Base-by-base conservation (phyloP, 2,888 invertebrate genomes). In the Aelia acuminata region DNA sequence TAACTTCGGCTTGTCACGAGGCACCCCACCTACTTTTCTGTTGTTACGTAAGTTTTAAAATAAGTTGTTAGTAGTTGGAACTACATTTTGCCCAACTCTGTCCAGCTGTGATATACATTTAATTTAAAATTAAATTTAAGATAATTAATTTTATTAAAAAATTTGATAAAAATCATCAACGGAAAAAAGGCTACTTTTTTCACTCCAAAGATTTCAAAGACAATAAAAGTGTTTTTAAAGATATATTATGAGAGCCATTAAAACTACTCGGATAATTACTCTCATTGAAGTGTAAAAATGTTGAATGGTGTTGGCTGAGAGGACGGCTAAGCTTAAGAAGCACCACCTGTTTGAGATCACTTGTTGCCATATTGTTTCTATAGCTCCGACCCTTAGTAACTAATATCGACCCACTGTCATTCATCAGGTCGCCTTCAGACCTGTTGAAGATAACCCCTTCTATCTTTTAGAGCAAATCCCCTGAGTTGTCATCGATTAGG, bases 321-420 rank as follows among this genome's bases (percentile, higher is more conserved):
- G 10, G 63, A 70, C 63, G 35, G 31, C 63, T 31, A 18, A 18
- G 63, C 7, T 18, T n/a, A 75, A 75, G 80, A 80, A 43, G 43
- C 80, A 80, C 80, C 80, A 80, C 80, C 80, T 80, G 80, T 80
- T 80, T 11, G 80, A 80, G 43, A 47, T 80, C 80, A 80, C 80
- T 80, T 80, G 80, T 80, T 80, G 80, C 80, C 80, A 80, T 47
- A 80, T 70, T 70, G 63, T 70, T 70, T 70, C 63, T 70, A 70
- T 35, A 35, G 63, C 63, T 70, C 63, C 18, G 35, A 31, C 31
- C 63, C 63, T 70, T 70, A 43, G 80, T n/a, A 47, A 80, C 80
- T 47, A 80, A n/a, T 43, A 80, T 80, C 80, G 80, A 80, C 80
- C 80, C 43, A 13, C 80, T 75, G 80, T 80, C 80, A 80, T 43